A percentile compares a stretch with the other conserved stretches of the same genome.
phyloP scores from a whole-genome alignment of 2,888 invertebrate species.

The Callosobruchus maculatus region DNA sequence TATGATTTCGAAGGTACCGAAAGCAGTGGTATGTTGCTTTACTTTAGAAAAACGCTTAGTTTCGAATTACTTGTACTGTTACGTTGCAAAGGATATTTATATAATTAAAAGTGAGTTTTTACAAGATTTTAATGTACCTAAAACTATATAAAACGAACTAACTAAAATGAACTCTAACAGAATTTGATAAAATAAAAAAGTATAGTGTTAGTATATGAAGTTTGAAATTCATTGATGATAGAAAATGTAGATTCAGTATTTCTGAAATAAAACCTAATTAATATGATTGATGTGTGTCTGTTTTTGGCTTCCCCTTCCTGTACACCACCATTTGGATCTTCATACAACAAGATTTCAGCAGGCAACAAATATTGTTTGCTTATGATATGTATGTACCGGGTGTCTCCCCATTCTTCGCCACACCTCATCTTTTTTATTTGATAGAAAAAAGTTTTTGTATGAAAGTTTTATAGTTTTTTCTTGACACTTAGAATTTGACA shows the following conservation, averaged over 20 bases:
- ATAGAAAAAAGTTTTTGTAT: no score
- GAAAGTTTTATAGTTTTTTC: no score
- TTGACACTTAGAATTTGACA: no score
- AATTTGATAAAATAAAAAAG: slow-evolving; percentile 19
- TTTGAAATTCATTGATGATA: slow-evolving; percentile 39
- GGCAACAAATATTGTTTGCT: no score
- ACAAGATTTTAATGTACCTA: slow-evolving; percentile 19
- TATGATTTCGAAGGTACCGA: neutral
- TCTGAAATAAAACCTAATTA: slow-evolving; percentile 40
- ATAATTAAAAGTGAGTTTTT: slow-evolving; percentile 2
- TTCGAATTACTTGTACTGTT: slow-evolving; percentile 28
- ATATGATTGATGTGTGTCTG: slow-evolving; percentile 10
- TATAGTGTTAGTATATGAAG: slow-evolving; percentile 14
- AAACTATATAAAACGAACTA: slow-evolving; percentile 10
- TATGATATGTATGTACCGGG: no score
- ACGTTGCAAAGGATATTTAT: neutral
- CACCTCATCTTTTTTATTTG: no score
- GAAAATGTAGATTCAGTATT: slow-evolving; percentile 40
- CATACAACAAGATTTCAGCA: no score
- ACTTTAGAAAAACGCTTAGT: neutral
- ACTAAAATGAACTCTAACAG: slow-evolving; percentile 14
- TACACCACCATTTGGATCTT: neutral
- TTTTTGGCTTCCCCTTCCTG: no score
- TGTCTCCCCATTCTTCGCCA: no score
- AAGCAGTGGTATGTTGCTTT: neutral